Evolutionary conservation across 2,797 vertebrate genomes (phyloP), one percentile per base, ranked within the genome.

Genomic region (Pseudochirops cupreus): DNA sequence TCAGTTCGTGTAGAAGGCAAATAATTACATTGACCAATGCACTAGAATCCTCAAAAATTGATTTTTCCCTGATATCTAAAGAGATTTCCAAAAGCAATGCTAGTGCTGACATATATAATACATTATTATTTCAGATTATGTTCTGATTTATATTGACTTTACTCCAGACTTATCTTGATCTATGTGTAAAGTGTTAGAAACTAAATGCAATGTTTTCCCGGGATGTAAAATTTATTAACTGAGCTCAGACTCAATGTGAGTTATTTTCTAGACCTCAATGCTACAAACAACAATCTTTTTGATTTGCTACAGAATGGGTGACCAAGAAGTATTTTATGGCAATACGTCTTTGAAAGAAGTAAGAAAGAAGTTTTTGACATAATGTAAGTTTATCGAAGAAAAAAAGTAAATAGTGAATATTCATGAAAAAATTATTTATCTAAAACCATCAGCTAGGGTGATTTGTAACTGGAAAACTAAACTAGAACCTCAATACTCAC

Each of bases 91-190:
- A 96, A 56, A 94, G 95, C 96, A 97, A 87, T 89, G 13, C 74
- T 96, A 94, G 52, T 26, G 91, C 5, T 91, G 94, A 97, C 93
- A 94, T 4, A 89, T 18, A 54, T 1, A 94, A n/a, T 28, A 90
- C 93, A 96, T 96, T 98, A 92, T 94, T 62, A 97, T 98, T 98
- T 97, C 94, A 97, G 92, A 96, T 50, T 89, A 46, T 46, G 5
- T 26, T 95, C 94, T 98, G 96, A 98, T 98, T 98, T 82, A 57
- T 96, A 91, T 31, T 97, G 96, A 97, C 92, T 97, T 92, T 92
- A 97, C 98, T 95, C 12, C 57, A 93, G 67, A 31, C 55, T 96
- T 94, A 96, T 97, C 98, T 96, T 98, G 95, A 98, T 97, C 87
- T 91, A 46, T 29, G 33, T 90, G 97, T 96, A 93, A 97, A 97